Base-by-base conservation (phyloP, 2,797 vertebrate species). In the Apogon hyalosoma region DNA sequence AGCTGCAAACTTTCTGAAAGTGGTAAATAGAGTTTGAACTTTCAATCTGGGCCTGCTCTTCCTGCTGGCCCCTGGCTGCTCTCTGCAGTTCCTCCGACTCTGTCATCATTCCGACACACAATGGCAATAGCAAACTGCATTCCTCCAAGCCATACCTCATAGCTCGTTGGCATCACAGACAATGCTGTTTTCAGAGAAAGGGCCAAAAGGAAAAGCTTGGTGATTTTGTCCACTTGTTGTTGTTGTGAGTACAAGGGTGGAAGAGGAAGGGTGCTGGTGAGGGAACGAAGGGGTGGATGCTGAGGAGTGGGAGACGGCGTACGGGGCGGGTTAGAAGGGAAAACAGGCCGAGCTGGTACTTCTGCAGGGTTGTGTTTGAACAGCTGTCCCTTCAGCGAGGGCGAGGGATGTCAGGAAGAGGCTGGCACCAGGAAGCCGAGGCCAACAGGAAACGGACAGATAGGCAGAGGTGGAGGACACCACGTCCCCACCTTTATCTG, bases 101-200 rank as follows among this genome's bases (percentile, higher is more conserved):
- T 47, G 68, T 75, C 61, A 67, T 72, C 52, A 49, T 69, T 56
- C 33, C 47, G 41, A 38, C 38, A 67, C 77, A 85, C 76, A 82
- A 77, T 62, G 47, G 53, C 64, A 54, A 52, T 19, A 52, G 71
- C 59, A 47, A 62, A 28, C 53, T 19, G 53, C 83, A 82, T 82
- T 82, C 76, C 77, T 67, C 46, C 1, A 45, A 55, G 63, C 69
- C 57, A 70, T 72, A 72, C 43, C 73, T 85, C 73, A 85, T 58
- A 14, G 64, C 62, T 54, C 1, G 51, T 55, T 77, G 83, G 73
- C 79, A 73, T 73, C 69, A 63, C 51, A 49, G 62, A 80, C 76
- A 69, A 79, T 74, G 56, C 60, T 79, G 69, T 65, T 79, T 79
- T 79, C 40, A 80, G 63, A 56, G 49, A 14, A 38, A 57, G 67